Conservation (phyloP, 2,113 vertebrate species). For the Neodon shergylaensis region DNA sequence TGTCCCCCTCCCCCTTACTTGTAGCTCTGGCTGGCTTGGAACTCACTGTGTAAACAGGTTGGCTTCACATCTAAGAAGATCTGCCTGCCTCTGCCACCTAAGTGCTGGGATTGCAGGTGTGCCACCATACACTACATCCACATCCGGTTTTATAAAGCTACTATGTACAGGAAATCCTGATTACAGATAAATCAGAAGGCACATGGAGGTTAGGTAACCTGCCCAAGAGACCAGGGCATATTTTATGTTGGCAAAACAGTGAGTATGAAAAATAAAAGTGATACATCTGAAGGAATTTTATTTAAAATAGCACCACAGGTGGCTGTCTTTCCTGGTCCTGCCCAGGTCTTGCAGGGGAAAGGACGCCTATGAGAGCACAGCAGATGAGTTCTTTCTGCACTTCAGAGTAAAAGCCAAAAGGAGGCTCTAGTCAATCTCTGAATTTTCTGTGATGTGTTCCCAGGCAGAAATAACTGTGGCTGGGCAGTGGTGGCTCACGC, state of each 20-base stretch:
- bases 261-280: background rate
- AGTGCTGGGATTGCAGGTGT: background rate
- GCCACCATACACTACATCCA: background rate
- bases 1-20: background rate
- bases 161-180: background rate
- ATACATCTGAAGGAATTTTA: slow-evolving; percentile 37
- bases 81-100: background rate
- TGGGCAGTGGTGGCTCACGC: background rate
- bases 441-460: slow-evolving; percentile 26
- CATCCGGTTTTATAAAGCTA: background rate
- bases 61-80: background rate
- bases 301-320: background rate
- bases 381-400: background rate
- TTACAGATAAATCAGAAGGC: slow-evolving; percentile 19
- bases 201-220: slow-evolving; percentile 28
- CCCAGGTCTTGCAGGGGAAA: background rate
- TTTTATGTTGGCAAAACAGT: background rate
- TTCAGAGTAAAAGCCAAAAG: background rate
- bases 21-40: background rate
- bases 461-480: background rate
- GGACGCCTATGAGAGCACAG: background rate
- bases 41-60: background rate
- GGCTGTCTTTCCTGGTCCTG: background rate
- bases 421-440: background rate
- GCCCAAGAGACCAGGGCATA: background rate